These are phyloP conservation scores for Heliconius congener DNA, from an alignment of 1,140 invertebrate genomes.

Conservation along the genomic window DNA sequence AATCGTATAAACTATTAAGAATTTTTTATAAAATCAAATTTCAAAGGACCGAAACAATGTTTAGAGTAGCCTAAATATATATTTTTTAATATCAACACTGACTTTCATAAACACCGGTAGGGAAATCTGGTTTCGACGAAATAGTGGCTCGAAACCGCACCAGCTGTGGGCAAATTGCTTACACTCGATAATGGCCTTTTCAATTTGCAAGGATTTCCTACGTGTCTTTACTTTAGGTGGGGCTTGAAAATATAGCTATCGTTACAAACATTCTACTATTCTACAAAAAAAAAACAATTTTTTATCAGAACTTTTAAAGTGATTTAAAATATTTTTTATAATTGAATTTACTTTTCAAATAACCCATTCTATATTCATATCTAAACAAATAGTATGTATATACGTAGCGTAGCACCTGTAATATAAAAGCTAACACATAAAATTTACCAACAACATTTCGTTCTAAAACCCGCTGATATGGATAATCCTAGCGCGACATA, in stretches of 20 bases:
- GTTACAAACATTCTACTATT: not conserved
- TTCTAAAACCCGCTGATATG: constrained; percentile 62
- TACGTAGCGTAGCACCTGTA: not conserved
- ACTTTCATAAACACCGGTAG: not conserved
- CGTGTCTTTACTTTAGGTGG: constrained; percentile 8
- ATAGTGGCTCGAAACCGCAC: constrained; percentile 52
- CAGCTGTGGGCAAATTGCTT: constrained; percentile 76
- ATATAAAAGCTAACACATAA: constrained; percentile 15
- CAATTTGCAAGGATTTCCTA: constrained; percentile 75
- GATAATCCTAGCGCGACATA: constrained; percentile 74
- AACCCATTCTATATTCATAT: not conserved
- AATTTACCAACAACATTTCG: constrained; percentile 45
- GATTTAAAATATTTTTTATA: not conserved
- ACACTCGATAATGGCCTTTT: constrained; percentile 77
- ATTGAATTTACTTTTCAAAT: not conserved
- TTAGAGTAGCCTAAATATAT: not conserved
- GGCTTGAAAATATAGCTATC: not conserved
- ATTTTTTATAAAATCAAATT: not conserved
- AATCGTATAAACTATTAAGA: too few species aligned
- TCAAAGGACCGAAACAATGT: not conserved
- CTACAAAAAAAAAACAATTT: not conserved
- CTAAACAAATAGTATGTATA: not conserved
- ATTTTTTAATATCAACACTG: not conserved
- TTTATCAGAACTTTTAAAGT: not conserved
- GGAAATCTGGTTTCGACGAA: constrained; percentile 10